A percentile compares a stretch with the other conserved stretches of the same genome.
phyloP scores from a whole-genome alignment of 2,888 invertebrate genomes.

The Acanthosoma haemorrhoidale region DNA sequence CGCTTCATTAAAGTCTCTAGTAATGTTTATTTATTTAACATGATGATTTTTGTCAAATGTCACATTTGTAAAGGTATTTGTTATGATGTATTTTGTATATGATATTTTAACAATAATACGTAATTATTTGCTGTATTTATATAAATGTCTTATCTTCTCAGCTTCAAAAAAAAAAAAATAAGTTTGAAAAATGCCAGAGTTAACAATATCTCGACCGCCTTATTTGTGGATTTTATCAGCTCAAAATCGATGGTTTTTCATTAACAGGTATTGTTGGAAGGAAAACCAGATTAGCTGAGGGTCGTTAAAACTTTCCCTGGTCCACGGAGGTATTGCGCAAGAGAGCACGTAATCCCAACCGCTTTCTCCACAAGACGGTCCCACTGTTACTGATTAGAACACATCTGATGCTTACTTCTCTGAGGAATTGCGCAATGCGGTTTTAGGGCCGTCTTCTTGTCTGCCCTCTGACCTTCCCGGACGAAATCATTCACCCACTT shows the following conservation, averaged over 20 bases:
- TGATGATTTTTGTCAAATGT: no score
- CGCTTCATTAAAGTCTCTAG: background rate
- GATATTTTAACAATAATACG: no score
- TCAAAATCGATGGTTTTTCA: background rate
- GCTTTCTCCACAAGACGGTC: constrained; percentile 6
- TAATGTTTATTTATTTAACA: no score
- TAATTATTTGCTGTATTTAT: no score
- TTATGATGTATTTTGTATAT: no score
- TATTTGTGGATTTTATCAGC: no score
- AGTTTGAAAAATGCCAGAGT: no score
- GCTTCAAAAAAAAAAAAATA: no score
- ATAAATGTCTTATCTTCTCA: no score
- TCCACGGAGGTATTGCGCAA: background rate
- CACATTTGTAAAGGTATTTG: no score
- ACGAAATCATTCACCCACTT: background rate
- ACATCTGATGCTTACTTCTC: background rate
- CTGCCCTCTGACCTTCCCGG: background rate
- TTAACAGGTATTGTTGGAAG: background rate
- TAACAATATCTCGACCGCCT: no score
- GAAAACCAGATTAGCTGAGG: background rate
- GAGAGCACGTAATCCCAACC: constrained; percentile 16
- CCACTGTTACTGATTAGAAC: background rate
- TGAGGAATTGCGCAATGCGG: background rate
- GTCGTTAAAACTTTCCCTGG: constrained; percentile 6
- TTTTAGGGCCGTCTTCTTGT: background rate